These are phyloP conservation scores for Rutpela maculata DNA, from an alignment of 2,888 invertebrate genomes.

Conservation along the genomic window DNA sequence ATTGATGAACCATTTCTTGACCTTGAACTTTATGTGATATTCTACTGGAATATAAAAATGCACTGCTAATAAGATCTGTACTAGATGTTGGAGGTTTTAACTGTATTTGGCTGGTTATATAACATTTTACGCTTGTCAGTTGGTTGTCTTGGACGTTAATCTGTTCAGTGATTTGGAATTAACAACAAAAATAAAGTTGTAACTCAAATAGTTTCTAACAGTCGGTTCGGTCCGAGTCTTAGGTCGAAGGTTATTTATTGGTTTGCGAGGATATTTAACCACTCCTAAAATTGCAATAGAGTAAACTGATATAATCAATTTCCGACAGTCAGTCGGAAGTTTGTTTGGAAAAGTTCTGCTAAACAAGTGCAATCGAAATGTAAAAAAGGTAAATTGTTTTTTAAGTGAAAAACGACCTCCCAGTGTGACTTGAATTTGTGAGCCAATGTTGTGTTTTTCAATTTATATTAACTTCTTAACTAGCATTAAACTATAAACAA, in stretches of 20 bases:
- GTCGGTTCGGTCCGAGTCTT: constrained; percentile 14
- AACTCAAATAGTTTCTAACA: constrained; percentile 10
- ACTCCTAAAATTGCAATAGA: constrained; percentile 21
- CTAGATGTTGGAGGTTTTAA: too few species aligned
- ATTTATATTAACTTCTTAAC: background rate
- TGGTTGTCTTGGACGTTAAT: too few species aligned
- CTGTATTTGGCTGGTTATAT: too few species aligned
- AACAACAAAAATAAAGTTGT: constrained; percentile 27
- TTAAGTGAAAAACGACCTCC: constrained; percentile 1
- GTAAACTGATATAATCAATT: constrained; percentile 40
- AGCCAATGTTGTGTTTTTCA: background rate
- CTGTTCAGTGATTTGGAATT: background rate
- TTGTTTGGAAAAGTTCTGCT: constrained; percentile 19
- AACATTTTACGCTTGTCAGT: background rate
- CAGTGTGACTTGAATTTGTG: background rate
- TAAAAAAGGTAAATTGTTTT: constrained; percentile 27
- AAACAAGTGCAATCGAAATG: constrained; percentile 10
- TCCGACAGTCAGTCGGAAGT: constrained; percentile 13
- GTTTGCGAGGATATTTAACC: constrained; percentile 19
- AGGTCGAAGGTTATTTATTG: constrained; percentile 37
- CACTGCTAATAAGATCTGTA: too few species aligned
- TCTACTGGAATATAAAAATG: too few species aligned
- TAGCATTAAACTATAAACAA: too few species aligned
- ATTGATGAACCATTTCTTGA: too few species aligned
- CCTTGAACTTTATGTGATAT: too few species aligned